phyloP scores from a whole-genome alignment of 2,797 vertebrate species.

The Jordanella pulchra region DNA sequence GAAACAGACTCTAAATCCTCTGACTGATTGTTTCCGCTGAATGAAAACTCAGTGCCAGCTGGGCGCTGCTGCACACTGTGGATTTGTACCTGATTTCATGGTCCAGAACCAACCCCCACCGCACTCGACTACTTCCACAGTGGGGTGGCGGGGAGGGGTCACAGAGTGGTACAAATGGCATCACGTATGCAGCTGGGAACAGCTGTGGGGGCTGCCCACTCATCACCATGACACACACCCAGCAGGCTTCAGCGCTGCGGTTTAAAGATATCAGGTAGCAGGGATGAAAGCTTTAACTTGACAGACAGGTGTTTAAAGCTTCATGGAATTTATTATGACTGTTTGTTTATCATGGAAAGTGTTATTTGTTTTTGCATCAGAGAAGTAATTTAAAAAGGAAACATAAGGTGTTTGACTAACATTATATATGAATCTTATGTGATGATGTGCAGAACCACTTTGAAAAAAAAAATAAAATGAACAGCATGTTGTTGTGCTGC shows the following conservation, averaged over 20 bases:
- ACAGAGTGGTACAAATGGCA: conserved; percentile 78
- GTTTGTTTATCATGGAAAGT: not conserved
- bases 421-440: not conserved
- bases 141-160: conserved; percentile 60
- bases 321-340: conserved; percentile 3
- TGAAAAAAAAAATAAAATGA: not conserved
- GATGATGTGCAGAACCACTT: not conserved
- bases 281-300: conserved; percentile 12
- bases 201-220: conserved; percentile 76
- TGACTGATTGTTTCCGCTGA: conserved; percentile 78
- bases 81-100: conserved; percentile 80
- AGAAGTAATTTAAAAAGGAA: conserved; percentile 2
- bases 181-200: conserved; percentile 80
- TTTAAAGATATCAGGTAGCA: conserved; percentile 47
- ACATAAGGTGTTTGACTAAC: not conserved
- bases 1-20: conserved; percentile 66
- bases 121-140: conserved; percentile 62
- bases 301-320: conserved; percentile 31
- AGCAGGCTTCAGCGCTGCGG: conserved; percentile 27
- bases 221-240: conserved; percentile 39
- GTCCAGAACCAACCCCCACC: conserved; percentile 52
- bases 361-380: conserved; percentile 1
- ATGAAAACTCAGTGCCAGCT: conserved; percentile 72
- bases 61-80: conserved; percentile 64
- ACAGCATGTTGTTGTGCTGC: not conserved